These are phyloP conservation scores for Drosophila elegans DNA, from an alignment of 1,140 invertebrate genomes.

Conservation along the genomic window DNA sequence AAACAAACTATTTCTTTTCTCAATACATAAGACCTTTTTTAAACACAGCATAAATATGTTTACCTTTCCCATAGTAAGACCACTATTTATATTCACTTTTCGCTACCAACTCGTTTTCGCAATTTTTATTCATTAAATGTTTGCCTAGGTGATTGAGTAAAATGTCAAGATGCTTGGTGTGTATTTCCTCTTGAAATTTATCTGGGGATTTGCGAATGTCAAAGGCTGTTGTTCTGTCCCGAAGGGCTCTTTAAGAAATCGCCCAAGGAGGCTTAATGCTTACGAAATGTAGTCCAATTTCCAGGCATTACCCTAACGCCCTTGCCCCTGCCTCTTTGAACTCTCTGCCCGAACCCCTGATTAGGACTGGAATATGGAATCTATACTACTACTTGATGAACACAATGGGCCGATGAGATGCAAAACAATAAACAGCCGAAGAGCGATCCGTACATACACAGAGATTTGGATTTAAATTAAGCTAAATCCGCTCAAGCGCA, in stretches of 20 bases:
- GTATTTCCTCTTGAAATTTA: conserved; percentile 17
- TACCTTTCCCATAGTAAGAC: conserved; percentile 14
- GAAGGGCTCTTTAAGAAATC: conserved; percentile 16
- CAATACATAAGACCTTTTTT: neutral
- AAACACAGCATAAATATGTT: neutral
- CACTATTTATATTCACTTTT: conserved; percentile 1
- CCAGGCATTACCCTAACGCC: conserved; percentile 50
- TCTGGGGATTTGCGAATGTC: conserved; percentile 41
- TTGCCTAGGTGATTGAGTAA: conserved; percentile 43
- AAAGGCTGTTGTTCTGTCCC: conserved; percentile 21
- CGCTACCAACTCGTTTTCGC: conserved; percentile 1
- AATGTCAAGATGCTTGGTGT: conserved; percentile 50
- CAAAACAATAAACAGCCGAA: conserved; percentile 51
- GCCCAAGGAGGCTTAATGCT: conserved; percentile 46
- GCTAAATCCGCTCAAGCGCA: conserved; percentile 78
- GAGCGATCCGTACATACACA: conserved; percentile 46
- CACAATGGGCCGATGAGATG: conserved; percentile 29
- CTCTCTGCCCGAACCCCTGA: conserved; percentile 27
- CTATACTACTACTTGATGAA: conserved; percentile 27
- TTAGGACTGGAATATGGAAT: conserved; percentile 28
- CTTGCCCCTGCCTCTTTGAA: conserved; percentile 40
- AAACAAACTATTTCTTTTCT: neutral
- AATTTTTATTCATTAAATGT: conserved; percentile 33
- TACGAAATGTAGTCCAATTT: conserved; percentile 57
- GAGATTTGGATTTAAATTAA: conserved; percentile 83